Percentiles rank a stretch among this genome's conserved stretches.
Conservation (phyloP, 1,140 invertebrate species). For the Melipona quadrifasciata region DNA sequence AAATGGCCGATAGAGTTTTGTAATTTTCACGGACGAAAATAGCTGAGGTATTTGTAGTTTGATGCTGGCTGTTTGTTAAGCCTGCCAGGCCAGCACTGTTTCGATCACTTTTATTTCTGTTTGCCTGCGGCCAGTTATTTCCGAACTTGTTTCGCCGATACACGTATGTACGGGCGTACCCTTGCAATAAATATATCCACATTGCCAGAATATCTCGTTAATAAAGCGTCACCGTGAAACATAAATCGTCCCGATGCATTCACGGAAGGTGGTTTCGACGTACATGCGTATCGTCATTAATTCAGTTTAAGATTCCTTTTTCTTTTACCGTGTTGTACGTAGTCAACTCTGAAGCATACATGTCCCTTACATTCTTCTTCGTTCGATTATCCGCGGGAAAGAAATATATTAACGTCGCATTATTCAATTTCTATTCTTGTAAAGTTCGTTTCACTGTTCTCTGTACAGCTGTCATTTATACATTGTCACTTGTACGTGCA, state of each 20-base stretch:
- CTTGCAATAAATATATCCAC: conserved; percentile 27
- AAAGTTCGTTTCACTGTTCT: not conserved
- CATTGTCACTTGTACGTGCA: too few relatives aligned
- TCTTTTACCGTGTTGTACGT: not conserved
- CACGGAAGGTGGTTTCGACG: not conserved
- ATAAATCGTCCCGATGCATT: conserved; percentile 14
- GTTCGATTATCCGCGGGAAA: not conserved
- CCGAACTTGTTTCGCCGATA: conserved; percentile 34
- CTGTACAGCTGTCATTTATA: too few relatives aligned
- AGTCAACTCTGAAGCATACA: not conserved
- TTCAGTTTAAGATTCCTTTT: not conserved
- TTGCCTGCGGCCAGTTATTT: conserved; percentile 37
- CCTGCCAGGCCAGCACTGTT: not conserved
- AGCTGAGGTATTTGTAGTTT: not conserved
- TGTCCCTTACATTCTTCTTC: not conserved
- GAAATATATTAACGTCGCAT: not conserved
- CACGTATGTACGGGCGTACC: conserved; percentile 2
- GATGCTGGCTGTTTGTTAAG: conserved; percentile 25
- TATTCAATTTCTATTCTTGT: not conserved
- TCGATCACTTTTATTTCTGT: conserved; percentile 50
- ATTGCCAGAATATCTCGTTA: conserved; percentile 32
- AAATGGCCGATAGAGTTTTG: not conserved
- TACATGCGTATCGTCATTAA: not conserved
- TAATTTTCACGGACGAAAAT: conserved; percentile 13
- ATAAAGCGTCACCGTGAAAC: not conserved